These are phyloP conservation scores for Rhynchotus rufescens DNA, from an alignment of 2,797 vertebrate species.

Conservation along the genomic window DNA sequence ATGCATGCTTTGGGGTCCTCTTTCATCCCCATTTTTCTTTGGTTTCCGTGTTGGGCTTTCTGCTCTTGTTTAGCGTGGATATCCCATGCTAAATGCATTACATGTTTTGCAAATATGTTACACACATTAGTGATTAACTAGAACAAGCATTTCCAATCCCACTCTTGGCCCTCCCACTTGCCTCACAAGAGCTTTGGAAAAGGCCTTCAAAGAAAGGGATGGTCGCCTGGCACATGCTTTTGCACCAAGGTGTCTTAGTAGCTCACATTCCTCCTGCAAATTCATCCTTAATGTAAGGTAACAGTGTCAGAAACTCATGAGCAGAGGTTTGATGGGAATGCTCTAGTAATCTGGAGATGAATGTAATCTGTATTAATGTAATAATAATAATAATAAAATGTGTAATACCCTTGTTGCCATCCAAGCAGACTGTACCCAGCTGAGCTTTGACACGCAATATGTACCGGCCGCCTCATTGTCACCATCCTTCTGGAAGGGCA, in stretches of 20 bases:
- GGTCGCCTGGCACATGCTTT: neutral
- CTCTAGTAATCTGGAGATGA: neutral
- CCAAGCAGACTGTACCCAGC: neutral
- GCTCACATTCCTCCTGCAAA: rapidly evolving
- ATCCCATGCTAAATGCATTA: neutral
- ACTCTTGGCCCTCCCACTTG: neutral
- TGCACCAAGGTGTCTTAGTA: neutral
- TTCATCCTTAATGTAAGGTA: neutral
- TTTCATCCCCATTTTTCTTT: neutral
- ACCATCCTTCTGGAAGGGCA: rapidly evolving
- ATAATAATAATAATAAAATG: too few relatives aligned
- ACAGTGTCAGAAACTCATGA: neutral
- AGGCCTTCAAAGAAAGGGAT: too few relatives aligned
- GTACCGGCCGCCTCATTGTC: neutral
- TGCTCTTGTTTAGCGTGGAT: neutral
- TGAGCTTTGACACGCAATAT: too few relatives aligned
- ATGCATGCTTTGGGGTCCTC: neutral
- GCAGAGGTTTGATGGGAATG: neutral
- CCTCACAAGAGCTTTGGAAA: neutral
- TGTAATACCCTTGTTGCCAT: rapidly evolving
- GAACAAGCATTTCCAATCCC: neutral
- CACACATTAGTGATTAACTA: neutral
- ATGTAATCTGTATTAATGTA: neutral
- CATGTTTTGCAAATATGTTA: too few relatives aligned
- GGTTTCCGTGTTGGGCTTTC: neutral